Evolutionary conservation across 2,113 vertebrate genomes (phyloP), one percentile per base, ranked within the genome.

Genomic region (Myrmecobius fasciatus): DNA sequence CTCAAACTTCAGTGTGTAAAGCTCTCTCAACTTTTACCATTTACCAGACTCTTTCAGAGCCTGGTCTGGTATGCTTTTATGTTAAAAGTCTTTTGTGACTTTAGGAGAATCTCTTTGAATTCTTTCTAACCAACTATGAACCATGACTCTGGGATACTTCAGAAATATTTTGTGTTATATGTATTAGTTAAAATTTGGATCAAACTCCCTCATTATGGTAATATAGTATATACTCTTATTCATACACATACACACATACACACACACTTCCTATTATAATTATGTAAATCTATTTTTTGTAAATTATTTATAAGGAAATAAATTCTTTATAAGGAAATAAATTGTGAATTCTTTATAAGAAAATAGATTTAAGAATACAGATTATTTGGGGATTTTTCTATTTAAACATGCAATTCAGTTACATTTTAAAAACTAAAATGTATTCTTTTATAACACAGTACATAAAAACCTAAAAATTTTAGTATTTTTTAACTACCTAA

Each of bases 391-490:
- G 89, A 89, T 48, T 48, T 89, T 49, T 89, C 46, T 83, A 49
- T 12, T 89, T 89, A 89, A 46, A 89, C 24, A 25, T 43, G 88
- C n/a, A 89, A 89, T 49, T 89, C 43, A 31, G 25, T 3, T 2
- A 49, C 25, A 48, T 89, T 31, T 49, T 46, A 11, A 28, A 28
- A 48, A 22, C 48, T 89, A 89, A 12, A 75, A n/a, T 75, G 36
- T 89, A 24, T 26, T 28, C 25, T 49, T 49, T 49, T 49, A 49
- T 89, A 11, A 17, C 46, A 48, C 46, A 89, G 8, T 3, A 60
- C 90, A 83, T 93, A 43, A 31, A 93, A n/a, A 43, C 25, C 53
- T 93, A 51, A 31, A 93, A n/a, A 49, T 7, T 56, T 48, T 91
- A 75, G 36, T 25, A 46, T 22, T 52, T 93, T 36, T 91, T 43